These are phyloP conservation scores for Schizopygopsis malacanthus DNA, from an alignment of 2,797 vertebrate species.

Conservation along the genomic window DNA sequence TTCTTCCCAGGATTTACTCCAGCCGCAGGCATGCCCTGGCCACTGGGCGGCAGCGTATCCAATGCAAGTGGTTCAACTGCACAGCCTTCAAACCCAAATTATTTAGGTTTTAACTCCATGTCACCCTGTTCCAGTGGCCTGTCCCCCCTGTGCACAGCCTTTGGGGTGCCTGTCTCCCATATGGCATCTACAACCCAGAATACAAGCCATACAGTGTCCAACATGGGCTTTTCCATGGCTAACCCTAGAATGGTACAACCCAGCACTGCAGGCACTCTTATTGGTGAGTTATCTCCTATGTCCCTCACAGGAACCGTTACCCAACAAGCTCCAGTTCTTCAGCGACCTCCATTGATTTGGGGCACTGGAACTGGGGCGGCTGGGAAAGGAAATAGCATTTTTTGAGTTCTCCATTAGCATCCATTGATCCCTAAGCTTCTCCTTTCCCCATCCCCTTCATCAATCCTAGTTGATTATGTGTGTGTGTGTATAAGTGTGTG, in stretches of 20 bases:
- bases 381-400: constrained; percentile 54
- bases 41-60: constrained; percentile 53
- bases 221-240: constrained; percentile 35
- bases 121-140: constrained; percentile 5
- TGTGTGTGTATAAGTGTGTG: constrained; percentile 17
- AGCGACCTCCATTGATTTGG: constrained; percentile 27
- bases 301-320: neutral
- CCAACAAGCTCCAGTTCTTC: constrained; percentile 1
- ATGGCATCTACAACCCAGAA: constrained; percentile 3
- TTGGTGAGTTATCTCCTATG: neutral
- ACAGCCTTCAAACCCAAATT: constrained; percentile 45
- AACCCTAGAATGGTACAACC: constrained; percentile 38
- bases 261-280: neutral
- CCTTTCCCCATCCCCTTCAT: neutral
- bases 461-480: neutral
- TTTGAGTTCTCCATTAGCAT: constrained; percentile 61
- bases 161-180: constrained; percentile 34
- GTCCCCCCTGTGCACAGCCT: constrained; percentile 13
- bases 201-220: constrained; percentile 31
- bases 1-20: constrained; percentile 71
- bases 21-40: constrained; percentile 47
- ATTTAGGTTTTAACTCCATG: constrained; percentile 53
- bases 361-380: constrained; percentile 26
- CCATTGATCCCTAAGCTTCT: neutral
- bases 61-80: constrained; percentile 48